Percentiles rank a stretch among this genome's conserved stretches.
phyloP scores from a whole-genome alignment of 1,140 invertebrate genomes.

The Aphelinus certus region DNA sequence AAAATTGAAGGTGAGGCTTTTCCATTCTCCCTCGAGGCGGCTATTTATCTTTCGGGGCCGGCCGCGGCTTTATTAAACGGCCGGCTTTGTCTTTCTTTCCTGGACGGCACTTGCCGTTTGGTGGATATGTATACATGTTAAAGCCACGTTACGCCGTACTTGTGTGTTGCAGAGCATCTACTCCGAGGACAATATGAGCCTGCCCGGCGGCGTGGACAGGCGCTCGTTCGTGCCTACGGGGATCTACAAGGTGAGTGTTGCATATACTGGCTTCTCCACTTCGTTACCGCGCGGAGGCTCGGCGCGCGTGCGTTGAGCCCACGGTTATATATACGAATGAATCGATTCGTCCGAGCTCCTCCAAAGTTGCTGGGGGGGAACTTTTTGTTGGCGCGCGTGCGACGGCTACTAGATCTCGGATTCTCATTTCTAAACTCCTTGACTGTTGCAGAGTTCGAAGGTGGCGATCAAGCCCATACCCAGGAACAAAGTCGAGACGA shows the following conservation, averaged over 20 bases:
- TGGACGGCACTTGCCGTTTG: background rate
- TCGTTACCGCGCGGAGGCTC: no score
- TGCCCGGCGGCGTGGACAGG: conserved; percentile 74
- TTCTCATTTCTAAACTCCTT: background rate
- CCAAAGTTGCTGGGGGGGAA: no score
- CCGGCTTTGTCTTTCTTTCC: background rate
- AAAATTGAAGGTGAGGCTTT: conserved; percentile 18
- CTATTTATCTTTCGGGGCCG: no score
- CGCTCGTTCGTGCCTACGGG: conserved; percentile 89
- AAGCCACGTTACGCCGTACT: no score
- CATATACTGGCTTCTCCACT: background rate
- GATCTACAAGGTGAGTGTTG: conserved; percentile 79
- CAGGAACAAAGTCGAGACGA: conserved; percentile 82
- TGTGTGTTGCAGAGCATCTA: conserved; percentile 70
- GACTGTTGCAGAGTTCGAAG: conserved; percentile 65
- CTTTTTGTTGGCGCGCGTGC: no score
- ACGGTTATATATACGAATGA: no score
- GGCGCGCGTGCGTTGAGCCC: no score
- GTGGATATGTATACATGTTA: no score
- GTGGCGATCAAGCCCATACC: conserved; percentile 90
- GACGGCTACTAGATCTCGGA: background rate
- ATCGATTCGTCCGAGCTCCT: no score
- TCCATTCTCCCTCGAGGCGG: background rate
- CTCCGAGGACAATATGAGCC: conserved; percentile 79
- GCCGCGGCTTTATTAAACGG: no score